Percentiles rank a stretch among this genome's conserved stretches.
These are phyloP conservation scores for Globia sparganii DNA, from an alignment of 2,888 invertebrate genomes.

Conservation along the genomic window DNA sequence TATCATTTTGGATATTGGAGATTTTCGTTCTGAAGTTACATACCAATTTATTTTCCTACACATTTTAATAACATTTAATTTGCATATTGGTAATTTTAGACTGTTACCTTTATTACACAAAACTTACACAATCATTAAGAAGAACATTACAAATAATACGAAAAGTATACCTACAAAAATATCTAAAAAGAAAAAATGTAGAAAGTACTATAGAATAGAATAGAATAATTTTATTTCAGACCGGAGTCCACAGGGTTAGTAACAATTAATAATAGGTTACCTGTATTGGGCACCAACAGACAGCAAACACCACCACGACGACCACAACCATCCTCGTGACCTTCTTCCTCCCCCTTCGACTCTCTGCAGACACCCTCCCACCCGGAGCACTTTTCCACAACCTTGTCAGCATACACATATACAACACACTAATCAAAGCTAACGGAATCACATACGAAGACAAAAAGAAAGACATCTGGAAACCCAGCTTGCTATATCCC, in stretches of 20 bases:
- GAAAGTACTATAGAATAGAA: background rate
- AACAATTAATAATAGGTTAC: no score
- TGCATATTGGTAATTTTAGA: background rate
- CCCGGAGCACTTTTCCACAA: constrained; percentile 96
- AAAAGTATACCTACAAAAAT: background rate
- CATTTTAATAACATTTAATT: background rate
- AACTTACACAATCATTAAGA: background rate
- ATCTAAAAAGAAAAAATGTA: background rate
- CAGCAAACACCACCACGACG: constrained; percentile 97
- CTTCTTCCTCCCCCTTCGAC: constrained; percentile 95
- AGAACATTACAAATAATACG: background rate
- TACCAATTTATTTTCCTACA: constrained; percentile 8
- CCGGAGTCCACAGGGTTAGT: no score
- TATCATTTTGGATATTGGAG: background rate
- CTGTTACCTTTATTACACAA: background rate
- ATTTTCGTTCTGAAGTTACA: background rate
- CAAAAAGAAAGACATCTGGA: constrained; percentile 95
- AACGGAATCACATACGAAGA: constrained; percentile 97
- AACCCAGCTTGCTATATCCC: constrained; percentile 91
- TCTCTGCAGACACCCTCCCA: constrained; percentile 95
- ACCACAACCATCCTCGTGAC: constrained; percentile 98
- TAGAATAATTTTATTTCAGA: no score
- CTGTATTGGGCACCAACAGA: constrained; percentile 98
- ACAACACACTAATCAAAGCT: constrained; percentile 95
- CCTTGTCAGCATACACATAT: constrained; percentile 96